Evolutionary conservation across 2,888 invertebrate genomes (phyloP).

Genomic region (Hololepta plana): DNA sequence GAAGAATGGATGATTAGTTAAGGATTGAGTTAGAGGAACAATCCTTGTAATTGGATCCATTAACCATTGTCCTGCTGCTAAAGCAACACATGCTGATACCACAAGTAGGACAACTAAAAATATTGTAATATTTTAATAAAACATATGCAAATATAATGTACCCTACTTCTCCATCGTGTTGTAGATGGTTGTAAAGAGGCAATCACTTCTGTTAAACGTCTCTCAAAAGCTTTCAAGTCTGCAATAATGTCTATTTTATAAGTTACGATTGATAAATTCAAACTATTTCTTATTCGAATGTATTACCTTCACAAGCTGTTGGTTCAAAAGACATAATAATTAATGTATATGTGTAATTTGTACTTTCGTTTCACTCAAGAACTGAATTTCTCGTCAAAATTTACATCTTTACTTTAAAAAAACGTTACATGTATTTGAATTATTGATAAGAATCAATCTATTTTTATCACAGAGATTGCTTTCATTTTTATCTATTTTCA

Average conservation of each 20-base stretch:
- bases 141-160: no score
- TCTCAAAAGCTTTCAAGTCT: constrained; percentile 97
- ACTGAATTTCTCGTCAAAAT: no score
- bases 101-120: constrained; percentile 72
- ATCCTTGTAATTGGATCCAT: constrained; percentile 87
- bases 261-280: constrained; percentile 17
- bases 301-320: constrained; percentile 83
- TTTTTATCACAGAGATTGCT: no score
- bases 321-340: no score
- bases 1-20: constrained; percentile 89
- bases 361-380: no score
- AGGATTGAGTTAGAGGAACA: constrained; percentile 75
- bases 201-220: constrained; percentile 92
- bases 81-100: constrained; percentile 77
- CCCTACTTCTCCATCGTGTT: constrained; percentile 86
- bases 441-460: no score
- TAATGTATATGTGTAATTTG: no score
- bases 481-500: no score
- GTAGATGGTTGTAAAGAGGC: constrained; percentile 89
- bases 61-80: constrained; percentile 93
- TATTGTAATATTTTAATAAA: no score
- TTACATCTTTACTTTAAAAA: no score
- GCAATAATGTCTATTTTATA: constrained; percentile 26
- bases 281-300: no score
- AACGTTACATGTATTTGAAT: no score